Conservation (phyloP, 2,113 vertebrate genomes). For the Daphoenositta chrysoptera region DNA sequence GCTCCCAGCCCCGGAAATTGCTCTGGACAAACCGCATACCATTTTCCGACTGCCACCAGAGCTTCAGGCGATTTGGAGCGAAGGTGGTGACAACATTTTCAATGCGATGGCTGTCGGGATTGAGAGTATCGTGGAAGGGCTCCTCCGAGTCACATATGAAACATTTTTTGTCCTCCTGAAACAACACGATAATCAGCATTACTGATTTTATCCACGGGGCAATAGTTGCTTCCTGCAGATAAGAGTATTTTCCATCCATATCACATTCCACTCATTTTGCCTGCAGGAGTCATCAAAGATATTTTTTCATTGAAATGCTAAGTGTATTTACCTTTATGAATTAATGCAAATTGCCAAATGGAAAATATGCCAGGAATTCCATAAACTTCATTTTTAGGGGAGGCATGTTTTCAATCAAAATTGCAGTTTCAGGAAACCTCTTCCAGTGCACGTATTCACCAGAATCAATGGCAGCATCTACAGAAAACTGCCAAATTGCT, state of each 20-base stretch:
- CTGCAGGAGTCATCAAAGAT: conserved; percentile 9
- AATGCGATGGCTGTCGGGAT: conserved; percentile 84
- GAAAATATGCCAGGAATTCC: conserved; percentile 58
- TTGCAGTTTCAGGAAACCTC: conserved; percentile 33
- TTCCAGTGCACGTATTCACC: not conserved
- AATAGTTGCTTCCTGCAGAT: conserved; percentile 56
- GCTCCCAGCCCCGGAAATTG: not conserved
- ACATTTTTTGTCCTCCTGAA: conserved; percentile 98
- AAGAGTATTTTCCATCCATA: conserved; percentile 23
- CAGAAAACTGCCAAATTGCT: not conserved
- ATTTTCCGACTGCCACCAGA: conserved; percentile 99
- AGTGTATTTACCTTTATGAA: conserved; percentile 43
- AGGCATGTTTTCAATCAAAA: conserved; percentile 32
- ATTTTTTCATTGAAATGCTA: not conserved
- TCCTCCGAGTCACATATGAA: conserved; percentile 85
- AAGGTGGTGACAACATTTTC: conserved; percentile 96
- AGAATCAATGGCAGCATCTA: not conserved
- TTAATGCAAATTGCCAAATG: conserved; percentile 31
- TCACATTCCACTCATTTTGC: conserved; percentile 45
- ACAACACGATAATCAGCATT: conserved; percentile 47
- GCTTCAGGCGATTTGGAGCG: conserved; percentile 90
- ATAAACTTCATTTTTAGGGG: conserved; percentile 43
- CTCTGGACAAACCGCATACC: conserved; percentile 72
- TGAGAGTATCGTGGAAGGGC: conserved; percentile 73
- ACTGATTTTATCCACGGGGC: conserved; percentile 1